Base-by-base conservation (phyloP, 2,888 invertebrate species). In the Chloroclysta siterata region DNA sequence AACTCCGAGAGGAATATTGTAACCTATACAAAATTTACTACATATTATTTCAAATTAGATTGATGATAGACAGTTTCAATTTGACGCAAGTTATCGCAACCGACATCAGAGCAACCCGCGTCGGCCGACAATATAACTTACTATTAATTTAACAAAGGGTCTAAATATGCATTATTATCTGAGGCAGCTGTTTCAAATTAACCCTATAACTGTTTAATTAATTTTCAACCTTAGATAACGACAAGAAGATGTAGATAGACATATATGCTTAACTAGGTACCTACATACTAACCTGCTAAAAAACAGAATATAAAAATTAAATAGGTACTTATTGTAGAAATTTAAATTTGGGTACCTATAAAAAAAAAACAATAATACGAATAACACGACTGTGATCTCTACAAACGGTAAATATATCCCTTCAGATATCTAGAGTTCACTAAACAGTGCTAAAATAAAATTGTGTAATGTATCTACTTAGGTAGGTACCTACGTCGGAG, bases 121-220 rank as follows among this genome's bases (percentile, higher is more conserved):
- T 70, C 66, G 66, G 57, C 71, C 76, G 63, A 71, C 68, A 72
- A 70, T 75, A 74, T 74, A 76, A 77, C 71, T 72, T 70, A 74
- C 70, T 70, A 74, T 72, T 75, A 74, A 77, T 79, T 74, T 73
- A 77, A 77, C 77, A 74, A 76, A 78, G 79, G 82, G 78, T 74
- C 75, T 68, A 74, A 80, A 81, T 81, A 81, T 78, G 77, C 75
- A 77, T 78, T 77, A 76, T 75, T 79, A 80, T 78, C 78, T 72
- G 70, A 75, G 76, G 72, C 84, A 82, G 83, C 82, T 84, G 84
- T 77, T 79, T 72, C 79, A 77, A 79, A 81, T 83, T 76, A 82
- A 80, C 76, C 78, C 78, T 77, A 77, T 79, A 81, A 79, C 76
- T 78, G 79, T 81, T 82, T 82, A 83, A 85, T 84, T 84, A 84